Evolutionary conservation across 2,113 vertebrate genomes (phyloP), one percentile per base, ranked within the genome.

Genomic region (Chascanopsetta lugubris): DNA sequence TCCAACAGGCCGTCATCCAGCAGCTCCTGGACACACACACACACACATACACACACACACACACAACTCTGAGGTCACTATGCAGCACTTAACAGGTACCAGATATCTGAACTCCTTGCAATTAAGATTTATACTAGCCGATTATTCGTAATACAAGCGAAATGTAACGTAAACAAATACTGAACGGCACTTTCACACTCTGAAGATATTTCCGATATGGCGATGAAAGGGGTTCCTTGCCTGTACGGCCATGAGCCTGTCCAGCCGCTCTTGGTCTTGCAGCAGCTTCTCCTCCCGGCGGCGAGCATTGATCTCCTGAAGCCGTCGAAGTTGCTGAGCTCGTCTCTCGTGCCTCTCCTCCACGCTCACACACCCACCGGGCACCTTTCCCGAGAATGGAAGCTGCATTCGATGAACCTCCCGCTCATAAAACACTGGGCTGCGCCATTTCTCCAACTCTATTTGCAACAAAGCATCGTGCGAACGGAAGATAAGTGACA

Each of bases 401-500:
- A 99, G 93, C 89, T 99, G 97, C 91, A 99, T 96, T 38, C 95
- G 95, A 82, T 98, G 97, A 57, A 98, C 93, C 0, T 98, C 94
- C 54, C 82, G 81, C 86, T 98, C 95, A 0, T 98, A 99, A 82
- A 98, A 99, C 59, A 95, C 94, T 0, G 94, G 94, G 48, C 93
- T 96, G 40, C 90, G 87, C 97, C 97, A 99, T 83, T 95, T 95
- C 77, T 95, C 93, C 38, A 99, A 86, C 83, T 99, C 97, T 99
- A 49, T 0, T 8, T 11, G 43, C 24, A 72, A 32, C 6, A 24
- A 1, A 56, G 10, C 4, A 60, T 3, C 11, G 5, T 43, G 8
- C 3, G 4, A 47, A 67, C 8, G 25, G 18, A 61, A 61, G 20
- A 5, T 17, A 49, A 50, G 4, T n/a, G n/a, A n/a, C n/a, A n/a